Base-by-base conservation (phyloP, 2,797 vertebrate genomes). In the Enteromius viviparus region DNA sequence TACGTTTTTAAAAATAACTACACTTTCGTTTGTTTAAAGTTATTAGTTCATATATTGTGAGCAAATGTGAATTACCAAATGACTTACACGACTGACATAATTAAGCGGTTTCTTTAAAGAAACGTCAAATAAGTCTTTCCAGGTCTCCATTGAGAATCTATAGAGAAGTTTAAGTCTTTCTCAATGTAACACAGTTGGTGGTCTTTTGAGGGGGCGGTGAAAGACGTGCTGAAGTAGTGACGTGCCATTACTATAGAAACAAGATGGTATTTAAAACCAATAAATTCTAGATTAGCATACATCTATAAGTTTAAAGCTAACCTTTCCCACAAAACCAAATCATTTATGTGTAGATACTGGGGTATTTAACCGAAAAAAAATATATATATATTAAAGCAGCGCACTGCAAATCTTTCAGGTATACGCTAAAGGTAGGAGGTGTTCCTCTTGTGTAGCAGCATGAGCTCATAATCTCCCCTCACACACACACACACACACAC, bases 211-310 rank as follows among this genome's bases (percentile, higher is more conserved):
- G 70, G 42, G 11, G 34, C 47, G 23, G 1, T 14, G 55, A 58
- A 58, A 72, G 58, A 23, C 15, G 1, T 70, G 23, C 78, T 42
- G 15, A 1, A 55, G 6, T 34, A 32, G 14, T 10, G 80, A 1
- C 32, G 86, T 85, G 66, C 76, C 60, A 92, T 94, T 90, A 90
- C 91, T 90, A 93, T 92, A 92, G 92, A 92, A 92, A 88, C 81
- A 90, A 88, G 84, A 85, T 60, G 21, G 42, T 55, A 78, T 69
- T 82, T 80, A 87, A 79, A 85, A 89, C 89, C 87, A 87, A 92
- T 88, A 89, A 90, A 84, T 91, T 86, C 86, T 70, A 83, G 85
- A 87, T 87, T 90, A 91, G 42, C 89, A 85, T 85, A 77, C 82
- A 47, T 75, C 71, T 76, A 32, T 78, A 82, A 29, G 47, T 76